A percentile compares a stretch with the other conserved stretches of the same genome.
Conservation (phyloP, 2,888 invertebrate genomes). For the Hirtodrosophila duncani region DNA sequence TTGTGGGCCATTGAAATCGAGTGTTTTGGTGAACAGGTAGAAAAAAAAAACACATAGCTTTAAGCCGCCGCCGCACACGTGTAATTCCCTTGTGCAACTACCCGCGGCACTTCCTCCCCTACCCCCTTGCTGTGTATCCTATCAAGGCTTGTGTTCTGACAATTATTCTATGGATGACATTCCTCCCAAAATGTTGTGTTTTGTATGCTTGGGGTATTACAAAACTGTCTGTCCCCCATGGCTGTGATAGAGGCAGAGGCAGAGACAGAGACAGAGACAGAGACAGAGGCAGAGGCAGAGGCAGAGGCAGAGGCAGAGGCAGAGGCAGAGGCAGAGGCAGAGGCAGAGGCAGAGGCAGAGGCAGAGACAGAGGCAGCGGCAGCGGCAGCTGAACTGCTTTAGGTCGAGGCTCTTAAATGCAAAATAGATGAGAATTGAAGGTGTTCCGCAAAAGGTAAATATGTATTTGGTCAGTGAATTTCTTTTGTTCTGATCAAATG, state of each 20-base stretch:
- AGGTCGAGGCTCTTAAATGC: slow-evolving; percentile 8
- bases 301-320: too few species aligned
- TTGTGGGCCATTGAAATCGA: slow-evolving; percentile 34
- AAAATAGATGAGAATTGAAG: slow-evolving; percentile 4
- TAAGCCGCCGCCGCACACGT: slow-evolving; percentile 30
- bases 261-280: too few species aligned
- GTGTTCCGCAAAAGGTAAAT: slow-evolving; percentile 15
- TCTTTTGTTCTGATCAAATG: too few species aligned
- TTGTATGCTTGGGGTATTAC: slow-evolving; percentile 11
- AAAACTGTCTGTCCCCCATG: slow-evolving; percentile 11
- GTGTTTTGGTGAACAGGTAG: slow-evolving; percentile 9
- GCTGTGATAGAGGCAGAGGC: too few species aligned
- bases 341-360: too few species aligned
- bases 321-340: too few species aligned
- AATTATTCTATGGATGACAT: slow-evolving; percentile 36
- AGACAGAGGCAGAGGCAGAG: too few species aligned
- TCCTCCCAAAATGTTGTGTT: slow-evolving; percentile 22
- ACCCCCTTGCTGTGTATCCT: background rate
- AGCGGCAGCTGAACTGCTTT: slow-evolving; percentile 33
- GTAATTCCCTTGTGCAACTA: slow-evolving; percentile 16
- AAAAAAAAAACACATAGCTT: slow-evolving; percentile 6
- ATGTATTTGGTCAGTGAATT: too few species aligned
- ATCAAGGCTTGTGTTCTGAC: background rate
- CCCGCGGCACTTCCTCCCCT: background rate
- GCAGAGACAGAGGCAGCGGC: too few species aligned